Evolutionary conservation across 1,140 invertebrate genomes (phyloP), one percentile per base, ranked within the genome.

Genomic region (Achatina immaculata): DNA sequence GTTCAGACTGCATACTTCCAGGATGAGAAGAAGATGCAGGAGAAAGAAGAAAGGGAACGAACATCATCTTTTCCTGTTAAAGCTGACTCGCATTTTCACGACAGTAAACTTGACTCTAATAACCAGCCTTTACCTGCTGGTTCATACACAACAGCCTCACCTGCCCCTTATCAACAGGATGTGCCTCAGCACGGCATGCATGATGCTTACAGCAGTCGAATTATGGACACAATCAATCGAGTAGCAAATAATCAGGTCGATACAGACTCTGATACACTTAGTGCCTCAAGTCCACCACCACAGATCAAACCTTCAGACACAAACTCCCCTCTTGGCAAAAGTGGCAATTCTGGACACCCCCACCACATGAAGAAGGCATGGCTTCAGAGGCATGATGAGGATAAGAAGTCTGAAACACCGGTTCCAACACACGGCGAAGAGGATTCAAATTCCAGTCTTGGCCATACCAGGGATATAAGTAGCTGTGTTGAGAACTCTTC

Each of bases 311-410:
- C 76, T 21, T 81, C 77, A 51, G 78, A 43, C 40, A 65, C 55
- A 36, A 38, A 71, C 55, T 80, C 77, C 42, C 82, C 82, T 16
- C 82, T 80, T 28, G 65, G 68, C 45, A 65, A 65, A 31, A 71
- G 75, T 31, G 28, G 9, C 14, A 72, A 83, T 36, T 83, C 85
- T 34, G 86, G 87, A 82, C 89, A 90, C 80, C 86, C 90, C 82
- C 95, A 95, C 85, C 88, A 88, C 68, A 88, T 95, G 86, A 98
- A 97, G 89, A 97, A 97, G 89, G 96, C 96, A 0, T 97, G 96
- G 96, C 91, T 98, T 3, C 95, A 97, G 87, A 93, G 96, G 85
- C 96, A 97, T 91, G 96, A 95, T 83, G 89, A 92, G 78, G 90
- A 90, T 78, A 90, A 90, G 82, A 86, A 87, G 48, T 76, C 45